phyloP scores from a whole-genome alignment of 2,888 invertebrate species.

The Cotesia congregata region DNA sequence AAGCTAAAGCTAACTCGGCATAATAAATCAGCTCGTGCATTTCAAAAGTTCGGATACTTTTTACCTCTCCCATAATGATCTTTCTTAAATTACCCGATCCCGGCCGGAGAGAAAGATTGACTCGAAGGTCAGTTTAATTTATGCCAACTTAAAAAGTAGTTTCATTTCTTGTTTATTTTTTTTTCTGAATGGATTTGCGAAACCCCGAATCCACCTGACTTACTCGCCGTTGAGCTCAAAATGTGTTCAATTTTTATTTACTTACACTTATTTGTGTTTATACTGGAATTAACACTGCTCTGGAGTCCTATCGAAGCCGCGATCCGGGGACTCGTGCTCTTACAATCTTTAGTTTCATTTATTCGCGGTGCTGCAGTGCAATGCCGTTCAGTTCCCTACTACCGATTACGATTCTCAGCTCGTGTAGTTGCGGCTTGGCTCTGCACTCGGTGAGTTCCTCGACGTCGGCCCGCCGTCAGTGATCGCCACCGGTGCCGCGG shows the following conservation, averaged over 20 bases:
- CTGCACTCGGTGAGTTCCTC: conserved; percentile 28
- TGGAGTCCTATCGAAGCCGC: too few relatives aligned
- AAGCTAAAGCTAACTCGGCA: not conserved
- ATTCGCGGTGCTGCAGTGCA: conserved; percentile 16
- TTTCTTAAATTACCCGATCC: not conserved
- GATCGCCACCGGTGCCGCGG: conserved; percentile 45
- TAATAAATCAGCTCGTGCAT: not conserved
- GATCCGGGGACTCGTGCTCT: not conserved
- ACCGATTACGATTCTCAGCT: conserved; percentile 17
- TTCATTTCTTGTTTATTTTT: conserved; percentile 14
- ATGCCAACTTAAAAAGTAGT: conserved; percentile 1
- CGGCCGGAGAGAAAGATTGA: not conserved
- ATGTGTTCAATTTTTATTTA: too few relatives aligned
- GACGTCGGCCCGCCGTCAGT: conserved; percentile 43
- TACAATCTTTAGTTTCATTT: conserved; percentile 15
- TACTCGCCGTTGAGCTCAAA: not conserved
- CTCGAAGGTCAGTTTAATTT: conserved; percentile 9
- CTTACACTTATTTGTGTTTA: too few relatives aligned
- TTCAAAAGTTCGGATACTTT: not conserved
- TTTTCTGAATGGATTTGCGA: conserved; percentile 11
- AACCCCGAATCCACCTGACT: conserved; percentile 20
- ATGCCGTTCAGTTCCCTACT: conserved; percentile 44
- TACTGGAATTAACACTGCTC: too few relatives aligned
- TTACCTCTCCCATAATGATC: too few relatives aligned
- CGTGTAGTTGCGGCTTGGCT: conserved; percentile 24